A percentile compares a stretch with the other conserved stretches of the same genome.
Evolutionary conservation across 2,113 vertebrate genomes (phyloP).

Genomic region (Crypturellus undulatus): DNA sequence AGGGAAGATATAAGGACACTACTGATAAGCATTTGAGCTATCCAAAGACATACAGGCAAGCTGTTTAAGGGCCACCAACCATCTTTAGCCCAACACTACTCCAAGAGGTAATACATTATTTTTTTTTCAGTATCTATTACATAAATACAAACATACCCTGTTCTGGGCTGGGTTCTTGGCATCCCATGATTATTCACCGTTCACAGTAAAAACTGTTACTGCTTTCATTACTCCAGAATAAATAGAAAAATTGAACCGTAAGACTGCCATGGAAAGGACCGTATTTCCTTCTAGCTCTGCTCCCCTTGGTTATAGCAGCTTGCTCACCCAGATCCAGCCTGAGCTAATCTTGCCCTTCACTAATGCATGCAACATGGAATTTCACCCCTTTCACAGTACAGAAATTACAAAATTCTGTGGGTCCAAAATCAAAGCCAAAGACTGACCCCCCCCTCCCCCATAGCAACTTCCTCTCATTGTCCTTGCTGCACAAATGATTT

Average conservation of each 20-base stretch:
- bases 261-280: not conserved
- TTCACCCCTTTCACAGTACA: not conserved
- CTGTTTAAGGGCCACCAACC: not conserved
- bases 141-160: slow-evolving; percentile 30
- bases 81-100: not conserved
- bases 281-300: not conserved
- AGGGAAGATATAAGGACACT: not conserved
- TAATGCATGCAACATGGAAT: not conserved
- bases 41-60: not conserved
- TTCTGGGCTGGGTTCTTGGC: slow-evolving; percentile 5
- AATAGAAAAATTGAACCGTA: slow-evolving; percentile 46
- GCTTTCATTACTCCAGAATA: slow-evolving; percentile 53
- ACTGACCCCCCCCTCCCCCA: not conserved
- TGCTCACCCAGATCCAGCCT: not conserved
- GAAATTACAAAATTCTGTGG: not conserved
- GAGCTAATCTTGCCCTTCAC: not conserved
- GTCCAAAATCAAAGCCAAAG: not conserved
- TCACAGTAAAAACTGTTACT: slow-evolving; percentile 45
- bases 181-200: slow-evolving; percentile 46
- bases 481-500: not conserved
- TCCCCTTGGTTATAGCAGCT: not conserved
- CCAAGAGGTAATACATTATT: not conserved
- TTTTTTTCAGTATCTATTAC: not conserved
- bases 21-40: not conserved
- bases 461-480: not conserved